Base-by-base conservation (phyloP, 2,888 invertebrate species). In the Cylindroiulus punctatus region DNA sequence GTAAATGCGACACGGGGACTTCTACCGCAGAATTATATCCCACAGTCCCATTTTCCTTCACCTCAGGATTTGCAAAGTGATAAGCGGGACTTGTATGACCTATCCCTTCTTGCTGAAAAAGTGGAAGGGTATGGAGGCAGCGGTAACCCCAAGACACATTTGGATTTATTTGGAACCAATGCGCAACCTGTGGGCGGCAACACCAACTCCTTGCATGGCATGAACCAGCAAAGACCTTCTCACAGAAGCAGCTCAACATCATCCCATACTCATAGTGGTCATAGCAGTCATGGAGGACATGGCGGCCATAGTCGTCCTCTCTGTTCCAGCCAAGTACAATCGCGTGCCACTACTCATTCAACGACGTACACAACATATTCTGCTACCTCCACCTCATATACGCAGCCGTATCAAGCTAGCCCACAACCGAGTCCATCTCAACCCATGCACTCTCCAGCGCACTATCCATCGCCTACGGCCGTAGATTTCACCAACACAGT, bases 361-460 rank as follows among this genome's bases (percentile, higher is more conserved):
- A 57, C 85, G 14, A 86, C 82, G 17, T 87, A 87, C 47, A 26
- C 86, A 26, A 86, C 84, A 8, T 87, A 84, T 81, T 40, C 84
- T 19, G 36, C 85, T 44, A 81, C 87, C 42, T 87, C 87, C n/a
- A 85, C 86, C 14, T 87, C 86, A 4, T 84, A 86, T 36, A 85
- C 87, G 12, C 87, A 87, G 26, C 86, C 87, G 19, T 87, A 87
- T 65, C 85, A 87, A 30, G 86, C 87, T n/a, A 87, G 86, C 86
- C 87, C 87, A 0, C 84, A 83, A 32, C 87, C 86, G 10, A 86
- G 87, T 57, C 86, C 87, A 22, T 86, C 86, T 26, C 84, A 84
- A 32, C 47, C 44, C 30, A 42, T 85, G 26, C 86, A 57, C 40
- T 86, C 86, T 5, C 85, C 85, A 22, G 84, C 85, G 30, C 84